Percentiles rank a stretch among this genome's conserved stretches.
Conservation (phyloP, 2,888 invertebrate genomes). For the Altica lythri region DNA sequence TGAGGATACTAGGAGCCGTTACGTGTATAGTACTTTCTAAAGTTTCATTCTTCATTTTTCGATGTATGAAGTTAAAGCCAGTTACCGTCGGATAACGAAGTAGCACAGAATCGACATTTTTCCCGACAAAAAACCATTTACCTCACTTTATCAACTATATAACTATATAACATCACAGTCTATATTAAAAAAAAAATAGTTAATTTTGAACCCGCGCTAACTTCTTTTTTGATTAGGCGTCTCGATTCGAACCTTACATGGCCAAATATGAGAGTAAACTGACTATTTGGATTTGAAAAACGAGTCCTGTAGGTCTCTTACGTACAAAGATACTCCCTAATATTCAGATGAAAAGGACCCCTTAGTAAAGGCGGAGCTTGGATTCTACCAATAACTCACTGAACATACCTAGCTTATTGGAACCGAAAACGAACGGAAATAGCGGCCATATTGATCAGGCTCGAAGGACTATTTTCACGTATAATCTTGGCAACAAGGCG, state of each 20-base stretch:
- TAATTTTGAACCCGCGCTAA: constrained; percentile 16
- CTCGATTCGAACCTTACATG: constrained; percentile 46
- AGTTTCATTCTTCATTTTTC: constrained; percentile 55
- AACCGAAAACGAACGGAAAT: constrained; percentile 50
- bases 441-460: constrained; percentile 52
- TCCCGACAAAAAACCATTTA: neutral
- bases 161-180: constrained; percentile 10
- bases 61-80: constrained; percentile 14
- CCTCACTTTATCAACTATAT: constrained; percentile 9
- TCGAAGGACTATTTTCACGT: constrained; percentile 31
- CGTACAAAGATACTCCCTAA: constrained; percentile 58
- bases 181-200: constrained; percentile 3
- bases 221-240: constrained; percentile 31
- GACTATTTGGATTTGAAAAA: constrained; percentile 56
- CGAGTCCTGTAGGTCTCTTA: constrained; percentile 48
- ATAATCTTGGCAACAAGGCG: constrained; percentile 35
- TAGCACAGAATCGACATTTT: constrained; percentile 23
- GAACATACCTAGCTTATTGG: constrained; percentile 66
- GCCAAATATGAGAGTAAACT: constrained; percentile 53
- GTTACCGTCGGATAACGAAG: constrained; percentile 36
- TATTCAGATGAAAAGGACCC: constrained; percentile 54
- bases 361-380: constrained; percentile 57
- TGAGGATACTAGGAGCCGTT: constrained; percentile 58
- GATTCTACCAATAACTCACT: constrained; percentile 65
- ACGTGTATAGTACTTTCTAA: constrained; percentile 59